Evolutionary conservation across 2,888 invertebrate species (phyloP), one percentile per base, ranked within the genome.

Genomic region (Heliconius charithonia): DNA sequence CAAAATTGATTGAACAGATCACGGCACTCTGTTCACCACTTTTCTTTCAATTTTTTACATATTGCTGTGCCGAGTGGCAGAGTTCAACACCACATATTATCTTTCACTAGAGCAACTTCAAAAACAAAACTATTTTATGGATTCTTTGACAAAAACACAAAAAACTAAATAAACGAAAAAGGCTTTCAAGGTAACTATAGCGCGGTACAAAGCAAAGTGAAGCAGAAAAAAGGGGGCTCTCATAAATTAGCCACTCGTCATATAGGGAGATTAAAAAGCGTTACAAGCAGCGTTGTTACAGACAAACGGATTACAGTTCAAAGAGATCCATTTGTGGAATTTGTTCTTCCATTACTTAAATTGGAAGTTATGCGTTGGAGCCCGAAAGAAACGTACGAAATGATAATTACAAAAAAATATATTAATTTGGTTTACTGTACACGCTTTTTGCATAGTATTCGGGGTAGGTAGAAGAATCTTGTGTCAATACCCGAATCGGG

Each of bases 261-360:
- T 74, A 74, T 65, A 74, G 74, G 74, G 63, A 74, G 74, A 74
- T 78, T 78, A 74, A 78, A 74, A 78, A 74, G 67, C 67, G 74
- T 77, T 81, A 75, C 79, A 51, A 41, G 51, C 69, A 63, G 73
- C 74, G 79, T 80, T 81, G 78, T 79, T 77, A 78, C 82, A 83
- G 80, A 85, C 84, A 85, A 85, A 82, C 83, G 85, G 84, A 85
- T 86, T 86, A 86, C 82, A 80, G 78, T 83, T 86, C 87, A 87
- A 88, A 87, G 87, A 83, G 84, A 83, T 80, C 81, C 83, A 84
- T 85, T 83, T 83, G 81, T 84, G 81, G 85, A 88, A 88, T 88
- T 88, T 86, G 87, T 86, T 87, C 87, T 88, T 87, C 88, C 88
- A 88, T 88, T 88, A 87, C 85, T 84, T 85, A 85, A 87, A 88